Base-by-base conservation (phyloP, 2,797 vertebrate species). In the Nothura maculosa region DNA sequence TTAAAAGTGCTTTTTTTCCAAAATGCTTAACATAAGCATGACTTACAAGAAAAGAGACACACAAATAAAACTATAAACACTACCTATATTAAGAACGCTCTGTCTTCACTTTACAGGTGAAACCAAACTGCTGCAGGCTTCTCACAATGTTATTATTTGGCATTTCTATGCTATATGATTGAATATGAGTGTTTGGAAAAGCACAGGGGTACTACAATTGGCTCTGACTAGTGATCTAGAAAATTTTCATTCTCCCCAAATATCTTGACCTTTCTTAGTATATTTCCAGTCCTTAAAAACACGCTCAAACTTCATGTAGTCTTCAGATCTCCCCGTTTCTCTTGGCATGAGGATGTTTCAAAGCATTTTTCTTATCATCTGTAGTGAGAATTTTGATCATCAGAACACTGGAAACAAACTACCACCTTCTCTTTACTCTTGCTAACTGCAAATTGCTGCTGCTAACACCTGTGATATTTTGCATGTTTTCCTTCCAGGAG, bases 1-100 rank as follows among this genome's bases (percentile, higher is more conserved):
- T 75, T 58, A 70, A 64, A 82, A 58, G 54, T 27, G 82, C 92
- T 18, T 20, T 25, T 48, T 25, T 14, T 14, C 47, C 34, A 85
- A 95, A 94, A 92, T 28, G 12, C 11, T 77, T 85, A 40, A 87
- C 22, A 18, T 25, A 94, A 94, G 47, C 30, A 74, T 28, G 8
- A 36, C 10, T 86, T 86, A 79, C 18, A 25, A 61, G 52, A 40
- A 92, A 38, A 85, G 32, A 62, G n/a, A 73, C 19, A 50, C 16
- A 72, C 12, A 69, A n/a, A 70, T 43, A 73, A 84, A 92, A 5
- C 21, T 6, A 32, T 2, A 17, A 90, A 81, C 40, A 57, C 0
- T 2, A 20, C 13, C 66, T 76, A 54, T n/a, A 54, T 0, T n/a
- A 90, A 68, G 40, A 38, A 34, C 47, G 30, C 77, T 48, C 67